Evolutionary conservation across 2,888 invertebrate genomes (phyloP).

Genomic region (Capitulum mitella): DNA sequence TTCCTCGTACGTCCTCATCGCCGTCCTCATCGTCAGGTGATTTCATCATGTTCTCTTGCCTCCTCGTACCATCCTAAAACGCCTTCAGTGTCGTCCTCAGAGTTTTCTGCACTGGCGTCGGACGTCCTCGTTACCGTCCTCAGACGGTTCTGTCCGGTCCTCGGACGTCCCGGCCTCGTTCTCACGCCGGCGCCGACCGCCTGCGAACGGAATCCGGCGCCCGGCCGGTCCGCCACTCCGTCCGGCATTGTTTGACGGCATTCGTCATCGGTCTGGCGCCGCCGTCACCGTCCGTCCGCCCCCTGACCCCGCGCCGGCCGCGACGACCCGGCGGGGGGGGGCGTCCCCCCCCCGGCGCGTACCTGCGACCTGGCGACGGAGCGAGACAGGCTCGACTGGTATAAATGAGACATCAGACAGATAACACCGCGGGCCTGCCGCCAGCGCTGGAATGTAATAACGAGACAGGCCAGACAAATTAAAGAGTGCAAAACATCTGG

Average conservation of each 20-base stretch:
- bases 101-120: too few relatives aligned
- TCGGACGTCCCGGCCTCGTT: too few relatives aligned
- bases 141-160: not conserved
- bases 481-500: conserved; percentile 23
- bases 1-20: too few relatives aligned
- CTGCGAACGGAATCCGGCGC: not conserved
- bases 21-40: too few relatives aligned
- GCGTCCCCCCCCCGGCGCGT: not conserved
- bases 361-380: not conserved
- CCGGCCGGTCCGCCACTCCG: not conserved
- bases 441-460: not conserved
- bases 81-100: too few relatives aligned
- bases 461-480: conserved; percentile 23
- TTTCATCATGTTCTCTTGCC: too few relatives aligned
- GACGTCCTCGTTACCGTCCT: too few relatives aligned
- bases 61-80: too few relatives aligned
- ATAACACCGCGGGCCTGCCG: not conserved
- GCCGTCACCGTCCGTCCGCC: not conserved
- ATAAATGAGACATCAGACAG: conserved; percentile 12
- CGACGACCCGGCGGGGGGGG: not conserved
- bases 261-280: not conserved
- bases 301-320: not conserved
- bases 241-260: not conserved
- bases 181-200: too few relatives aligned
- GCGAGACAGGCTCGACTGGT: not conserved